Evolutionary conservation across 2,797 vertebrate genomes (phyloP).

Genomic region (Etheostoma perlongum): DNA sequence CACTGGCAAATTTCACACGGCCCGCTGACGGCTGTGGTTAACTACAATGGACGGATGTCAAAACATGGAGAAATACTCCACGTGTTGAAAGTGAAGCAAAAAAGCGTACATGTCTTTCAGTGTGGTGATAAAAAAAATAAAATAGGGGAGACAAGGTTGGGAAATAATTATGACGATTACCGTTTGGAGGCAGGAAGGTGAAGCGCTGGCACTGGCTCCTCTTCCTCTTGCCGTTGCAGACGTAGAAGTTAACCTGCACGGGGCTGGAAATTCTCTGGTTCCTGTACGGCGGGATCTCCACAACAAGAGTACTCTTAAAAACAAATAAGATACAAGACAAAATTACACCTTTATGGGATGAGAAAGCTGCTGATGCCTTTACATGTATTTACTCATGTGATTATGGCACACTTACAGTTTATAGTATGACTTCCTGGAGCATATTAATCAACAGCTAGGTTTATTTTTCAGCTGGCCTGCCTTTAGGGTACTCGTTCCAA

Average conservation of each 20-base stretch:
- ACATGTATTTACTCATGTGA: conserved; percentile 15
- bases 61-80: conserved; percentile 39
- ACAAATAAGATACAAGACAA: conserved; percentile 21
- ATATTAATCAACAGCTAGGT: conserved; percentile 61
- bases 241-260: conserved; percentile 95
- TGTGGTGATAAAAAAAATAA: conserved; percentile 2
- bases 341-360: background rate
- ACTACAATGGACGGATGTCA: conserved; percentile 45
- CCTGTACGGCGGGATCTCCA: conserved; percentile 95
- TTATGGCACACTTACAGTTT: background rate
- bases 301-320: conserved; percentile 89
- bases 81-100: conserved; percentile 26
- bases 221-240: conserved; percentile 98
- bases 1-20: conserved; percentile 38
- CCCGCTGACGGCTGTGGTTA: conserved; percentile 52
- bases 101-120: conserved; percentile 2
- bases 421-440: conserved; percentile 5
- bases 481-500: conserved; percentile 56
- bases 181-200: conserved; percentile 95
- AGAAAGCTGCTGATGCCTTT: background rate
- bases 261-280: conserved; percentile 94
- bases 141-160: background rate
- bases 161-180: conserved; percentile 77
- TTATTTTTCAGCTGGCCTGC: conserved; percentile 62
- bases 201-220: conserved; percentile 97